phyloP scores from a whole-genome alignment of 2,797 vertebrate genomes.

The Aratinga solstitialis region DNA sequence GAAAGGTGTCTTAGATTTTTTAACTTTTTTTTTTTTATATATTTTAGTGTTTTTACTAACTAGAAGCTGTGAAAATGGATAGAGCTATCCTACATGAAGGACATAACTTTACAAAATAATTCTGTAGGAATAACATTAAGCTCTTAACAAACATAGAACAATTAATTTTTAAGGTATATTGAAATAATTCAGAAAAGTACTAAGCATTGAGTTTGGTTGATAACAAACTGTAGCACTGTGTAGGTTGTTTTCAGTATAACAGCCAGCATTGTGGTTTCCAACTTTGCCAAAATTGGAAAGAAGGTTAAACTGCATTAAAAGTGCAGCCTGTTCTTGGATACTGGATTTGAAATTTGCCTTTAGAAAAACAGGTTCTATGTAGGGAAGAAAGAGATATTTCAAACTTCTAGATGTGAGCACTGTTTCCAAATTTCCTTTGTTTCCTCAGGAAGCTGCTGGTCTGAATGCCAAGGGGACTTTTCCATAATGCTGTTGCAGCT shows the following conservation, averaged over 20 bases:
- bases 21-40: neutral
- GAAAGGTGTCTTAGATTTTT: neutral
- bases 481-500: neutral
- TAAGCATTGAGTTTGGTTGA: neutral
- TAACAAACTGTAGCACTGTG: neutral
- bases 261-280: neutral
- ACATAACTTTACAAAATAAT: neutral
- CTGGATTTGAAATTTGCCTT: neutral
- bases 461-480: neutral
- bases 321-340: neutral
- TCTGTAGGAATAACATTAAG: neutral
- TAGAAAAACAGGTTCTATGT: neutral
- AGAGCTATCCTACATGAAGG: neutral
- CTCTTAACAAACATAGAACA: neutral
- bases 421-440: neutral
- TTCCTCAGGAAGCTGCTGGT: neutral
- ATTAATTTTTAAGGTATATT: neutral
- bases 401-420: neutral
- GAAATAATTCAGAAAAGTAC: neutral
- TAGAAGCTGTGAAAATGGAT: neutral
- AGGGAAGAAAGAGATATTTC: neutral
- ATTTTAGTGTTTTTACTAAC: neutral
- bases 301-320: neutral
- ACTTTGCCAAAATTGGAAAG: neutral
- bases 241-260: neutral